Percentiles rank a stretch among this genome's conserved stretches.
Evolutionary conservation across 1,140 invertebrate genomes (phyloP).

Genomic region (Bicyclus anynana): DNA sequence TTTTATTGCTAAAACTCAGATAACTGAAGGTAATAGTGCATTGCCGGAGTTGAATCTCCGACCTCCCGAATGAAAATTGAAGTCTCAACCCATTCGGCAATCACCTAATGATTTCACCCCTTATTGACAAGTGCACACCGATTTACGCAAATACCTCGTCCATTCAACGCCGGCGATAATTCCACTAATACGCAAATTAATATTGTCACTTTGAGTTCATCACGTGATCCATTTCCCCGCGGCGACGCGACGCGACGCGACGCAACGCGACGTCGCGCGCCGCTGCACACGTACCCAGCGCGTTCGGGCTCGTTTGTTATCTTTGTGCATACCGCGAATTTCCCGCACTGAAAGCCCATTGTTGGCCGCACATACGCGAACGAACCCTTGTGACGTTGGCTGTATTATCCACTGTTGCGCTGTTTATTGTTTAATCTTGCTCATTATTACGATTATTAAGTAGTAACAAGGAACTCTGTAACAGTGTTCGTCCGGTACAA

Average conservation of each 20-base stretch:
- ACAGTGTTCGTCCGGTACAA: too few species aligned
- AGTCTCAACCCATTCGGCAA: too few species aligned
- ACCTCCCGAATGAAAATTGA: too few species aligned
- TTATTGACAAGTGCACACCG: not conserved
- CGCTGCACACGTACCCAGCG: slow-evolving; percentile 22
- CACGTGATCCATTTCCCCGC: slow-evolving; percentile 17
- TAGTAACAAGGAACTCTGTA: too few species aligned
- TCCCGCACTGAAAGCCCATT: slow-evolving; percentile 37
- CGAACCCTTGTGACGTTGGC: not conserved
- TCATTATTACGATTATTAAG: too few species aligned
- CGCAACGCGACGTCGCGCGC: slow-evolving; percentile 10
- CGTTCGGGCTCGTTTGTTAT: slow-evolving; percentile 38
- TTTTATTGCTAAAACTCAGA: too few species aligned
- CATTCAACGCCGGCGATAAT: slow-evolving; percentile 6
- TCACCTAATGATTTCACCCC: too few species aligned
- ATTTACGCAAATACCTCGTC: not conserved
- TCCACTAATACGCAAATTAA: slow-evolving; percentile 13
- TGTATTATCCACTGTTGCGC: not conserved
- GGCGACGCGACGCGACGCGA: slow-evolving; percentile 5
- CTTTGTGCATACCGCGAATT: slow-evolving; percentile 44
- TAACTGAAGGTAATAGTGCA: too few species aligned
- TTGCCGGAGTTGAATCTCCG: too few species aligned
- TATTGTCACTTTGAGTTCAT: slow-evolving; percentile 18
- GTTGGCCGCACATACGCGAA: slow-evolving; percentile 21
- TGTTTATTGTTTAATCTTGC: too few species aligned